Base-by-base conservation (phyloP, 2,888 invertebrate genomes). In the Hemicrepidius hirtus region DNA sequence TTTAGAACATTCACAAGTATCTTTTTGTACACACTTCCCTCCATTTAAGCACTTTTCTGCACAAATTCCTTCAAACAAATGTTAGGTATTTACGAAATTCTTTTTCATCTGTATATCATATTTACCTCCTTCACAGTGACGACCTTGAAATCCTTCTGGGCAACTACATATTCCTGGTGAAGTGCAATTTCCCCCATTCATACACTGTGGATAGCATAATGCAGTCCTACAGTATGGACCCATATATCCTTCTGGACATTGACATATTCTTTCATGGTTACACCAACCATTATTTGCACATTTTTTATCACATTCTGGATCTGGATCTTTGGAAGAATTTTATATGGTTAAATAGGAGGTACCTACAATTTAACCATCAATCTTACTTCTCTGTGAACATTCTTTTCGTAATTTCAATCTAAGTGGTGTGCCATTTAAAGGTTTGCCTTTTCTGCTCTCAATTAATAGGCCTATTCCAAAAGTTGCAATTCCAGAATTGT, bases 21-120 rank as follows among this genome's bases (percentile, higher is more conserved):
- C 97, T 86, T 97, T 97, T 85, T 97, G 96, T 80, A 97, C 92
- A 84, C 98, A 98, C 86, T 96, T 96, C 3, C 98, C 98, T 18
- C 97, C 97, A 85, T 98, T 97, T 75, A 95, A 87, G 86, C 98
- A 98, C 85, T 96, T 96, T 81, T 96, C 92, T 13, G 93, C 90
- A 86, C 97, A 97, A 83, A 97, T 96, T 77, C 97, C 97, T 97
- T n/a, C 87, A 44, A 87, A 87, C 63, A 74, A 20, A n/a, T n/a
- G n/a, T n/a, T n/a, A n/a, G n/a, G n/a, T n/a, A n/a, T n/a, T n/a
- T 49, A 3, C 20, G 0, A 49, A 20, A 12, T 4, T 20, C 21
- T 18, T 49, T 21, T 20, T 18, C 7, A 12, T 10, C 3, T 10
- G 10, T n/a, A 3, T 16, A 50, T 44, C 86, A 85, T 85, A n/a